Base-by-base conservation (phyloP, 2,888 invertebrate genomes). In the Microctonus brassicae region DNA sequence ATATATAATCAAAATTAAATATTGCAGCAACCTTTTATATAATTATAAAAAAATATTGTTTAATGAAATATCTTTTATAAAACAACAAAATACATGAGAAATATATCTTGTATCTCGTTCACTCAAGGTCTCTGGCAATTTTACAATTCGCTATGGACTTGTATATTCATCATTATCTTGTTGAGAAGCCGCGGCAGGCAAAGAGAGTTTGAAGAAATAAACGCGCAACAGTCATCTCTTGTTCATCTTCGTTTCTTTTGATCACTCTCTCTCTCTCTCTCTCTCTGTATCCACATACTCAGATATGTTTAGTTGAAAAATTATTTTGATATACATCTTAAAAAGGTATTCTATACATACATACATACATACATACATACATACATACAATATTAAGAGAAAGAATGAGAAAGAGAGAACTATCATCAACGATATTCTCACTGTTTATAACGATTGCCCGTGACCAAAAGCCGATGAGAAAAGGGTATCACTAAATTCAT, bases 371-470 rank as follows among this genome's bases (percentile, higher is more conserved):
- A 47, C 17, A 17, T 47, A 47, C 7, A 47, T 47, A 47, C 7
- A 17, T 1, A 47, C n/a, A n/a, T n/a, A n/a, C n/a, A n/a, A n/a
- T n/a, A n/a, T n/a, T n/a, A n/a, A n/a, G n/a, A n/a, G n/a, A n/a
- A n/a, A n/a, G n/a, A n/a, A n/a, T n/a, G n/a, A n/a, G n/a, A n/a
- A n/a, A n/a, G n/a, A n/a, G n/a, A n/a, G n/a, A n/a, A n/a, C n/a
- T n/a, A n/a, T 17, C 1, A 20, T 47, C 47, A 20, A 7, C 17
- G 20, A n/a, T 47, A 20, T 47, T 47, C 47, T 47, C 47, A 47
- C 79, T 79, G 81, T 81, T 81, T 77, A 80, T 70, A 78, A 77
- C 80, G 81, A 83, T 86, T 79, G 82, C 78, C 82, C 85, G 84
- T 86, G 85, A 86, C 86, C 84, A 81, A 84, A 82, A 85, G 82